Base-by-base conservation (phyloP, 2,113 vertebrate species). In the Pimephales promelas region DNA sequence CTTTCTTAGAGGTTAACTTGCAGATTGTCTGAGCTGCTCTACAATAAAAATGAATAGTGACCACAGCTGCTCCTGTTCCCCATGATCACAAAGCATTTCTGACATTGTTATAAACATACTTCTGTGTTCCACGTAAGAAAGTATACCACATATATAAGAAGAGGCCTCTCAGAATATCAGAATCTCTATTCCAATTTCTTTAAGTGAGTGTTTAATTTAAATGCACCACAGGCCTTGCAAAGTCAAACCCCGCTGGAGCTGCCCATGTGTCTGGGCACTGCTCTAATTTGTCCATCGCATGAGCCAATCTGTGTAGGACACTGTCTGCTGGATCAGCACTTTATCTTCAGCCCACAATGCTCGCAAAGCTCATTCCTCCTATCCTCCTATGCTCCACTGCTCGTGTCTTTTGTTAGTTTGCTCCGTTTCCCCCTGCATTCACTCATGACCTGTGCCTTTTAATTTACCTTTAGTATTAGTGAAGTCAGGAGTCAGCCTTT, bases 251-350 rank as follows among this genome's bases (percentile, higher is more conserved):
- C 24, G 26, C 66, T 47, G 31, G 26, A 71, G 83, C 45, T 24
- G 22, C 57, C 66, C 10, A 74, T 61, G 76, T 47, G 81, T 89
- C 83, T 88, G 52, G 47, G 10, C 79, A 52, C 64, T 22, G 62
- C 47, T 81, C 81, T 36, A 76, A 49, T 62, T 82, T 88, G 81
- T 81, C 87, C 86, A 83, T 73, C 10, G 75, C 73, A 79, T 87
- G 68, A 79, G 79, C 26, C 59, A 83, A 45, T 86, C 83, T 89
- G 81, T 86, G 76, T 66, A 85, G 85, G 88, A 81, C 85, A 81
- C 56, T 68, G 57, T 61, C 59, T 89, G 89, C 89, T 87, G 84
- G 70, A 82, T 92, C 90, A 91, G 90, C 86, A 66, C 18, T 87
- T 88, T 70, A 36, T 26, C 81, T 20, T 74, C 26, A 84, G 61